These are phyloP conservation scores for Hydrophis major DNA, from an alignment of 2,797 vertebrate species.

Conservation along the genomic window DNA sequence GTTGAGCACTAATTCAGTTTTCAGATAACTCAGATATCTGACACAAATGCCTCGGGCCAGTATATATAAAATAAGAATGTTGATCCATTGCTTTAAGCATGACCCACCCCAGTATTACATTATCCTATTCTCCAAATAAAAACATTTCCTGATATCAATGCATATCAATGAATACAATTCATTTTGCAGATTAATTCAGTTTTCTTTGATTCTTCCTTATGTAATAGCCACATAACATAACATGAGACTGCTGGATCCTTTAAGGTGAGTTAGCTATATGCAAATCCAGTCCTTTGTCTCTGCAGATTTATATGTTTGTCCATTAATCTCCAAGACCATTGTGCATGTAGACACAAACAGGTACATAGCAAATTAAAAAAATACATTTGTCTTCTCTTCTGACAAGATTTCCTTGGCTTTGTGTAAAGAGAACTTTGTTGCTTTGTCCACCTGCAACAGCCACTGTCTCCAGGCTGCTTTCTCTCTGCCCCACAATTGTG, in stretches of 20 bases:
- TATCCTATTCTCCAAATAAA: neutral
- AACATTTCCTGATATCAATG: neutral
- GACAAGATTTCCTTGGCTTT: conserved; percentile 3
- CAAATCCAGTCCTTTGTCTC: conserved; percentile 54
- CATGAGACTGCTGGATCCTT: conserved; percentile 35
- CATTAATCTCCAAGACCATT: conserved; percentile 49
- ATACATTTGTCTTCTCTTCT: conserved; percentile 46
- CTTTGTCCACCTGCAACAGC: conserved; percentile 56
- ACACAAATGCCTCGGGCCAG: neutral
- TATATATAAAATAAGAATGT: neutral
- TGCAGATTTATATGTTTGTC: conserved; percentile 30
- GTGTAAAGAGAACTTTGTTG: conserved; percentile 32
- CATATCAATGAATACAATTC: neutral
- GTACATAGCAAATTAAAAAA: conserved; percentile 25
- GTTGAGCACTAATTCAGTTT: neutral
- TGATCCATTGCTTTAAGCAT: neutral
- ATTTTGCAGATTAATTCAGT: conserved; percentile 27
- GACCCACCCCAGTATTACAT: neutral
- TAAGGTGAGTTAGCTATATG: conserved; percentile 10
- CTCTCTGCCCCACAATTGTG: conserved; percentile 32
- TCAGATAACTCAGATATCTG: neutral
- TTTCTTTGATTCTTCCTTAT: neutral
- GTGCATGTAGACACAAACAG: neutral
- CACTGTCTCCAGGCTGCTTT: conserved; percentile 34
- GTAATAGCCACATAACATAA: conserved; percentile 5